Base-by-base conservation (phyloP, 2,888 invertebrate genomes). In the Plusia festucae region DNA sequence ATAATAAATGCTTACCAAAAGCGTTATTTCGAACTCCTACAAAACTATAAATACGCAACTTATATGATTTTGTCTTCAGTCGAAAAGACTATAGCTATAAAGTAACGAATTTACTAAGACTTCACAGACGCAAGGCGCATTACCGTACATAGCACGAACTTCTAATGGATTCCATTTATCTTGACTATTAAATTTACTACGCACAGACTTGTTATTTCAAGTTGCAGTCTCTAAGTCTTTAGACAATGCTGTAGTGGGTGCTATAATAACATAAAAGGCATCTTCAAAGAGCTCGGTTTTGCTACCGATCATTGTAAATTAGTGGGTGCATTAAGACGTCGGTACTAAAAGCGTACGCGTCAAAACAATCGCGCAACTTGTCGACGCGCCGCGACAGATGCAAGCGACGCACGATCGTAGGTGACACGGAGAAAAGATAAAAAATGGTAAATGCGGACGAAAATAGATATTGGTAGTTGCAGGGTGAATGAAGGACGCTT, bases 301-400 rank as follows among this genome's bases (percentile, higher is more conserved):
- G 61, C 49, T 44, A 44, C 58, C 73, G 73, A 77, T 87, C 85
- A 81, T 75, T 74, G 80, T 88, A 82, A 89, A 88, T 90, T 87
- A 88, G 78, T 72, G 65, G 70, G 70, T 72, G 76, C 87, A 86
- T 86, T 85, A 83, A 74, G 59, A 73, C 59, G 75, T 75, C 82
- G 71, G 62, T 60, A 67, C 73, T 79, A 78, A 84, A 84, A 82
- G 80, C 73, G 82, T 60, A 53, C 32, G 60, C 78, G 89, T 90
- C 89, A 88, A 78, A 88, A 86, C 88, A 90, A 85, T 83, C 66
- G 73, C 53, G 71, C 53, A 62, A 20, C 18, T 46, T 18, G 49
- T 40, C 34, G 71, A 84, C 70, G 73, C 52, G 67, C 11, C 65
- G 52, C 78, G 73, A 81, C 90, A 89, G 82, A 84, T 89, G 90